Evolutionary conservation across 2,113 vertebrate genomes (phyloP).

Genomic region (Scytalopus superciliaris): DNA sequence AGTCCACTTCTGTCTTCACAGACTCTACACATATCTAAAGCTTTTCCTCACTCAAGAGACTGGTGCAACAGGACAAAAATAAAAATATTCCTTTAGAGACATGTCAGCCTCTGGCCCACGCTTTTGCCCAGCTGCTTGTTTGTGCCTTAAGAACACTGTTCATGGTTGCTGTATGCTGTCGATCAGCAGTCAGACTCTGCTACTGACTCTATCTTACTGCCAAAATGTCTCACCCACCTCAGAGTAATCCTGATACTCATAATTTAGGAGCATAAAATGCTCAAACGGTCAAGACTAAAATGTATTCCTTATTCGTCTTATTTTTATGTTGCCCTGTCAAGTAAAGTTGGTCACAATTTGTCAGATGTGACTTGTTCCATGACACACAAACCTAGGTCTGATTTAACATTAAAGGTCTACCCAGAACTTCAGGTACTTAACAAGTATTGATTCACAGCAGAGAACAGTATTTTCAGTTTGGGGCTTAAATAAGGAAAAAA

Average conservation of each 20-base stretch:
- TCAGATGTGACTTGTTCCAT: neutral
- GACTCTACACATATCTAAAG: fast-evolving
- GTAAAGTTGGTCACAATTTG: neutral
- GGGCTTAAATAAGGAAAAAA: neutral
- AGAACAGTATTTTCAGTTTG: neutral
- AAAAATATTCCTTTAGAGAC: neutral
- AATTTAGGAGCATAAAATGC: neutral
- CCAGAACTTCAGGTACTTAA: neutral
- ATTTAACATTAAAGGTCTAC: neutral
- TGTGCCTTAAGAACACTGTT: neutral
- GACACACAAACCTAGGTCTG: neutral
- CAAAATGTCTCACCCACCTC: neutral
- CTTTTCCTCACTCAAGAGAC: neutral
- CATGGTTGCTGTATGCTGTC: neutral
- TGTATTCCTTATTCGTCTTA: neutral
- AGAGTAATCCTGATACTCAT: neutral
- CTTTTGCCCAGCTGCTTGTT: neutral
- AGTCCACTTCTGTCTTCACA: neutral
- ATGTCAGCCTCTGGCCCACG: neutral
- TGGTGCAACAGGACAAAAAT: neutral
- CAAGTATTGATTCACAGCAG: neutral
- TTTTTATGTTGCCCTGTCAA: neutral
- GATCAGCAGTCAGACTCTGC: neutral
- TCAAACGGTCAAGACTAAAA: neutral
- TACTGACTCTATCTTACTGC: neutral